These are phyloP conservation scores for Heliconius hermathena DNA, from an alignment of 1,140 invertebrate species.

Conservation along the genomic window DNA sequence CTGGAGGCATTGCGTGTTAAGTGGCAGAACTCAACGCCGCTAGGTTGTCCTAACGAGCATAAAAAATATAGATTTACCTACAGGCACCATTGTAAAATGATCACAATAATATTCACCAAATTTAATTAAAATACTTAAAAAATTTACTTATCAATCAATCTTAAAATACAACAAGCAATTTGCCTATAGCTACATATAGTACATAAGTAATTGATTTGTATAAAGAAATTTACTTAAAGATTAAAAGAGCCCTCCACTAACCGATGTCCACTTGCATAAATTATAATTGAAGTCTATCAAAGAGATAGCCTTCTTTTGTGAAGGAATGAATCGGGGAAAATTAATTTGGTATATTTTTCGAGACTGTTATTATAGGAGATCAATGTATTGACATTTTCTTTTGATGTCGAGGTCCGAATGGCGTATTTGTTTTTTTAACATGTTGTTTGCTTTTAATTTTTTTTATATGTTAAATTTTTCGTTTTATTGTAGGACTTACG, in stretches of 20 bases:
- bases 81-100: no score
- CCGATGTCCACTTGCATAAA: constrained; percentile 77
- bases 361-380: constrained; percentile 64
- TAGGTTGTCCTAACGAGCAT: no score
- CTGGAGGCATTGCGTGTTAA: no score
- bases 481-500: no score
- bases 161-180: neutral
- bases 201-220: constrained; percentile 43
- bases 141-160: neutral
- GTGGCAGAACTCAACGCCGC: no score
- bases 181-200: neutral
- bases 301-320: constrained; percentile 68
- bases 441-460: constrained; percentile 17
- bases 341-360: constrained; percentile 70
- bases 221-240: constrained; percentile 63
- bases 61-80: no score
- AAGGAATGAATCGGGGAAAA: constrained; percentile 67
- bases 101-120: no score
- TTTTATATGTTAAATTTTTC: neutral
- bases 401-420: constrained; percentile 58
- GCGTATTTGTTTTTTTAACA: constrained; percentile 67
- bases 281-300: constrained; percentile 75
- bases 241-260: constrained; percentile 56
- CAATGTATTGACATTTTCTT: constrained; percentile 64
- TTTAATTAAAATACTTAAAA: no score